phyloP scores from a whole-genome alignment of 2,113 vertebrate species.

The Muntiacus muntjak region DNA sequence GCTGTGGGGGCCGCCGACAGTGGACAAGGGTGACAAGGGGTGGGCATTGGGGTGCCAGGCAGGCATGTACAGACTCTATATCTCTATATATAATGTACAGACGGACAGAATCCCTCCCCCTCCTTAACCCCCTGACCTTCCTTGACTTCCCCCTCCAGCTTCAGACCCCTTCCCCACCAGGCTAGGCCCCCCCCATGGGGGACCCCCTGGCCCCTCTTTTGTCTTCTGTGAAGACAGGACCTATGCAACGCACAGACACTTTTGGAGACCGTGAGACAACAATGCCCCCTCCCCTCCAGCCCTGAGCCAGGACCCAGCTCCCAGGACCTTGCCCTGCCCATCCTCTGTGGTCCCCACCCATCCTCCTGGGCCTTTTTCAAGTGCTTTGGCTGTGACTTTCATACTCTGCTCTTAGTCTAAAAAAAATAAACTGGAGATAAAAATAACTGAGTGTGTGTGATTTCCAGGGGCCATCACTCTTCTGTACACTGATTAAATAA shows the following conservation, averaged over 20 bases:
- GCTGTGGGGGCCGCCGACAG: constrained; percentile 36
- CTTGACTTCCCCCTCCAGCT: constrained; percentile 46
- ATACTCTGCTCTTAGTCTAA: constrained; percentile 88
- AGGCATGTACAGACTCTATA: constrained; percentile 73
- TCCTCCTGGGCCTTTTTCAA: constrained; percentile 80
- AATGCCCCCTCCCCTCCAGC: constrained; percentile 43
- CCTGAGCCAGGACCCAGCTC: constrained; percentile 26
- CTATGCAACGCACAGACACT: constrained; percentile 91
- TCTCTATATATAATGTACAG: constrained; percentile 77
- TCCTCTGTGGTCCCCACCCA: constrained; percentile 54
- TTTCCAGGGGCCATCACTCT: constrained; percentile 9
- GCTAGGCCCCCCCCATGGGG: constrained; percentile 5
- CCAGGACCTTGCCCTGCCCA: constrained; percentile 27
- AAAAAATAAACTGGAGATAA: constrained; percentile 80
- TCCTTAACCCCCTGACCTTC: constrained; percentile 20
- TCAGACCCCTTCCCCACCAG: constrained; percentile 54
- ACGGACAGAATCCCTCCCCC: constrained; percentile 54
- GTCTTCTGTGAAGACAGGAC: constrained; percentile 88
- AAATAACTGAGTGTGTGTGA: constrained; percentile 64
- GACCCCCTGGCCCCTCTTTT: constrained; percentile 73
- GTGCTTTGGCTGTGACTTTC: constrained; percentile 87
- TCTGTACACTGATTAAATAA: neutral
- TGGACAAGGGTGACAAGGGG: constrained; percentile 14
- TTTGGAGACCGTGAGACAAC: constrained; percentile 75
- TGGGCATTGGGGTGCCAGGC: constrained; percentile 61